Conservation (phyloP, 2,888 invertebrate species). For the Belgica antarctica region DNA sequence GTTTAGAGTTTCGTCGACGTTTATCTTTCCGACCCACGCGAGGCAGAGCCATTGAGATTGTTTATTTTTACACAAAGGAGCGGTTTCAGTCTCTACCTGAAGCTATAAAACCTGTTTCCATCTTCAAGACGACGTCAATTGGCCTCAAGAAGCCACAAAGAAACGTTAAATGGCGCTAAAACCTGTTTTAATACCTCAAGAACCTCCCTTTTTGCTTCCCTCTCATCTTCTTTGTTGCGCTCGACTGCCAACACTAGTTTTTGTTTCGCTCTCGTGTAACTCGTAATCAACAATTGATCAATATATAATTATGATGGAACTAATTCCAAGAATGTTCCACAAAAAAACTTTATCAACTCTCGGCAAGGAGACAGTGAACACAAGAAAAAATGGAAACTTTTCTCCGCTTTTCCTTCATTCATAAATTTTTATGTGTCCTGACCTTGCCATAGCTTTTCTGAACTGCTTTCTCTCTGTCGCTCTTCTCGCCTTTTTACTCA, state of each 20-base stretch:
- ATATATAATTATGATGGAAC: slow-evolving; percentile 38
- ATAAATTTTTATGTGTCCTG: slow-evolving; percentile 44
- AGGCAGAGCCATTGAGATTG: neutral
- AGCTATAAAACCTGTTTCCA: slow-evolving; percentile 33
- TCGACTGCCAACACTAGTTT: no score
- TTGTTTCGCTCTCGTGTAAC: no score
- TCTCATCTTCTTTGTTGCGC: neutral
- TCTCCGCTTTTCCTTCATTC: slow-evolving; percentile 34
- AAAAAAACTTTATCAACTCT: slow-evolving; percentile 32
- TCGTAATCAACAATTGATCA: slow-evolving; percentile 40
- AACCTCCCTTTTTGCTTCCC: neutral
- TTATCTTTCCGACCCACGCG: slow-evolving; percentile 4
- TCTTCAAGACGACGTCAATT: slow-evolving; percentile 28
- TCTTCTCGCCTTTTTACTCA: neutral
- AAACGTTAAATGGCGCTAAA: slow-evolving; percentile 33
- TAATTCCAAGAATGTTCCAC: slow-evolving; percentile 32
- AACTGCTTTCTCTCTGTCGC: slow-evolving; percentile 20
- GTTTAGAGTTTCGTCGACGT: neutral
- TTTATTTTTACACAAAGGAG: neutral
- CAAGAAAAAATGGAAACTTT: no score
- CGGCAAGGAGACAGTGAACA: slow-evolving; percentile 10
- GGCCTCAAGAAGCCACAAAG: slow-evolving; percentile 13
- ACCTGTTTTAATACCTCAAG: slow-evolving; percentile 15
- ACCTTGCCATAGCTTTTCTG: slow-evolving; percentile 35
- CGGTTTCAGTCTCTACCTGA: slow-evolving; percentile 5